Evolutionary conservation across 2,113 vertebrate species (phyloP), one percentile per base, ranked within the genome.

Genomic region (Gallinago media): DNA sequence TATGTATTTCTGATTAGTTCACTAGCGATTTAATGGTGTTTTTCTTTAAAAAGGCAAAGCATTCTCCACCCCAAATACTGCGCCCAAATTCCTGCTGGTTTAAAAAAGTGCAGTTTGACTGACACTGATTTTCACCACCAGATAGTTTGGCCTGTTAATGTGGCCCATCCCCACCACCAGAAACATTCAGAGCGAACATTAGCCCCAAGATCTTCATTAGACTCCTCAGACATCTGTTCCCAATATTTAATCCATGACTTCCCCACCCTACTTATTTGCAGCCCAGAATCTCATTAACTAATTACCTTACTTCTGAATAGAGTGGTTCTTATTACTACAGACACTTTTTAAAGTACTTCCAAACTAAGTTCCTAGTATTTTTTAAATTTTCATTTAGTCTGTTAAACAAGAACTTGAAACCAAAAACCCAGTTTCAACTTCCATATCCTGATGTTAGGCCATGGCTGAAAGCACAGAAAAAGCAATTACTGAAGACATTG

Each of bases 1-100:
- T 27, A 97, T 62, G 72, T 71, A 92, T 96, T 97, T 97, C 59
- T 89, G 88, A 94, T 98, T 97, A 97, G 94, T 97, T 85, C 73
- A 95, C 12, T 79, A 92, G 74, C 40, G 88, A 84, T 47, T 89
- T 90, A 68, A 94, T 19, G n/a, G 26, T 65, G 54, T 44, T 93
- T 89, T 49, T 61, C 58, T 92, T 94, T 73, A 94, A 92, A 70
- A 49, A 56, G 34, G 47, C 49, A 96, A 85, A 96, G 40, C 58
- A 36, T 19, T 70, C 47, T 68, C 71, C 65, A 91, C 49, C 52
- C 76, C 80, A 68, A 75, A 54, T 19, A 85, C 49, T 36, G 20
- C 3, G 7, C 47, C 68, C 83, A 68, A 84, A 23, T 6, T 85
- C 18, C 65, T 61, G 46, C 3, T 88, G 46, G 47, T 68, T 85